phyloP scores from a whole-genome alignment of 2,797 vertebrate species.

The Enteromius fasciolatus region DNA sequence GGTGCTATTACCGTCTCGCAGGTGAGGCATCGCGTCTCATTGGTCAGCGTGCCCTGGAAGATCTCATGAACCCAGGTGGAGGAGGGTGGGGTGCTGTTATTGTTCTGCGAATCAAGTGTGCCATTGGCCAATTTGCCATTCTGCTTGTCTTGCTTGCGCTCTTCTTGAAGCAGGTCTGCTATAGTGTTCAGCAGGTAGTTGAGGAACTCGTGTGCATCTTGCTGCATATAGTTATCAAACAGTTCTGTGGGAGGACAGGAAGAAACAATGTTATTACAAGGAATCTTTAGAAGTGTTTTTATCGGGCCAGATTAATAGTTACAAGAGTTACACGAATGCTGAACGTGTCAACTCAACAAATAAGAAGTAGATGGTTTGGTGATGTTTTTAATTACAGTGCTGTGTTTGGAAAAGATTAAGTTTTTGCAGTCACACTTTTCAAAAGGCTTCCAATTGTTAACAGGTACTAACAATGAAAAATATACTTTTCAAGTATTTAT shows the following conservation, averaged over 20 bases:
- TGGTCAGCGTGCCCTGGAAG: slow-evolving; percentile 98
- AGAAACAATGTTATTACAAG: background rate
- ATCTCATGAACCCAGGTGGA: slow-evolving; percentile 98
- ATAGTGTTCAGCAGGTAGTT: slow-evolving; percentile 98
- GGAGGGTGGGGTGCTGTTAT: slow-evolving; percentile 89
- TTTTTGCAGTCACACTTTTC: background rate
- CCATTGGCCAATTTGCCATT: slow-evolving; percentile 91
- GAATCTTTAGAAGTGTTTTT: background rate
- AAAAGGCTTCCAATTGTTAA: background rate
- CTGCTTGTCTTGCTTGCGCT: slow-evolving; percentile 95
- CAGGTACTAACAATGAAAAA: background rate
- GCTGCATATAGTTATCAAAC: slow-evolving; percentile 99
- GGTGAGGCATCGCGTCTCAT: slow-evolving; percentile 97
- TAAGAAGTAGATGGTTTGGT: background rate
- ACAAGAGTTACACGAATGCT: background rate
- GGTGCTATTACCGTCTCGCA: slow-evolving; percentile 89
- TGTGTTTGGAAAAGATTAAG: background rate
- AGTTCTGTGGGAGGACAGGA: slow-evolving; percentile 80
- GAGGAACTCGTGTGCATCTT: slow-evolving; percentile 97
- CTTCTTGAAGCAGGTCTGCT: slow-evolving; percentile 96
- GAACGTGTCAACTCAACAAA: background rate
- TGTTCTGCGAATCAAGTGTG: slow-evolving; percentile 91
- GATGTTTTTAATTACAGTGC: background rate
- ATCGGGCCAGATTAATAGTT: background rate
- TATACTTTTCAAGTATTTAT: background rate